Conservation (phyloP, 2,888 invertebrate species). For the Myathropa florea region DNA sequence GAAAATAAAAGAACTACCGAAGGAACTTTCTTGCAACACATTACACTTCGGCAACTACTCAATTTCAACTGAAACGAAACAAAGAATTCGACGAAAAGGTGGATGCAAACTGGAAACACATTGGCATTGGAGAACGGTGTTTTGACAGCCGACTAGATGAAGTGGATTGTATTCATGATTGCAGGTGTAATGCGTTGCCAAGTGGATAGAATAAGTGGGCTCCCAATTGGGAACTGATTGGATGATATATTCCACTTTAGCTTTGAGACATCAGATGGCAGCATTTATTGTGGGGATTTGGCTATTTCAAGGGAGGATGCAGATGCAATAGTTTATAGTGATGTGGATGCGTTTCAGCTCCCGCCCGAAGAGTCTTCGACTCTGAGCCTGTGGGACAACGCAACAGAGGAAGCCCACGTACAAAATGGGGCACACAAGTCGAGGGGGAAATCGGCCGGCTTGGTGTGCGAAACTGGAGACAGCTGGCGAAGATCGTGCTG, state of each 20-base stretch:
- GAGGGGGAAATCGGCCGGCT: too few species aligned
- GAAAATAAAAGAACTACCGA: constrained; percentile 43
- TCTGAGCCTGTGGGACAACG: too few species aligned
- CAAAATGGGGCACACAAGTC: too few species aligned
- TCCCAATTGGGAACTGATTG: background rate
- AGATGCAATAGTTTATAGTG: too few species aligned
- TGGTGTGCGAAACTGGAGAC: too few species aligned
- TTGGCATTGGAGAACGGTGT: constrained; percentile 29
- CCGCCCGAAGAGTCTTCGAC: too few species aligned
- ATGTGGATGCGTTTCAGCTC: too few species aligned
- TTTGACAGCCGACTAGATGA: constrained; percentile 16
- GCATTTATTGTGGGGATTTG: too few species aligned
- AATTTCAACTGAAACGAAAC: constrained; percentile 60
- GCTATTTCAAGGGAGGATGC: too few species aligned
- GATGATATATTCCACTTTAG: background rate
- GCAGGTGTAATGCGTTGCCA: constrained; percentile 20
- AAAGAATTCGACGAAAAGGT: constrained; percentile 46
- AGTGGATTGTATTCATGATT: constrained; percentile 13
- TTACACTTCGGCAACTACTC: constrained; percentile 43
- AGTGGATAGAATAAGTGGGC: background rate
- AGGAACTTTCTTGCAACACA: constrained; percentile 23
- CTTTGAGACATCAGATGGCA: too few species aligned
- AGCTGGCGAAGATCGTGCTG: too few species aligned
- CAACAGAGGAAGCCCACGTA: too few species aligned
- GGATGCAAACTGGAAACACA: constrained; percentile 14